Conservation (phyloP, 2,888 invertebrate genomes). For the Cephus pulcher region DNA sequence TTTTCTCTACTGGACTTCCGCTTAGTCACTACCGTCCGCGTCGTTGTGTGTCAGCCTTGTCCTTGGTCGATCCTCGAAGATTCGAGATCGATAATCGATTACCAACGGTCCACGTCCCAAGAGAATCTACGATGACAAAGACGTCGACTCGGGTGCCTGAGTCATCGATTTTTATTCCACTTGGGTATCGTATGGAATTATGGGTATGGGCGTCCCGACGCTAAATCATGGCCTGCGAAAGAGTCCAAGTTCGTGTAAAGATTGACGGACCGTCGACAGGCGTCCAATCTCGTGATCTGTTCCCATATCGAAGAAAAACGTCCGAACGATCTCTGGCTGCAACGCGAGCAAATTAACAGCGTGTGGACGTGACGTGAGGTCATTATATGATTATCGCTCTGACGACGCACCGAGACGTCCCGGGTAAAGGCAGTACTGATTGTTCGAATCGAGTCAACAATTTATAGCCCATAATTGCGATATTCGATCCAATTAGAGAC, state of each 20-base stretch:
- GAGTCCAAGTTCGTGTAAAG: not conserved
- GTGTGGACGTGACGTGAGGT: not conserved
- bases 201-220: not conserved
- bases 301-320: not conserved
- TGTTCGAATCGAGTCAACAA: constrained; percentile 6
- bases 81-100: not conserved
- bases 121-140: not conserved
- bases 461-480: constrained; percentile 24
- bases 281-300: not conserved
- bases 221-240: not conserved
- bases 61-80: not conserved
- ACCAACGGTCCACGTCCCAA: not conserved
- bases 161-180: not conserved
- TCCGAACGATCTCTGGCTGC: not conserved
- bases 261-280: not conserved
- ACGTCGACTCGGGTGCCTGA: not conserved
- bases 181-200: not conserved
- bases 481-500: constrained; percentile 26
- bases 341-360: not conserved
- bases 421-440: not conserved
- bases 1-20: not conserved
- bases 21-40: not conserved
- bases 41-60: not conserved
- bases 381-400: not conserved
- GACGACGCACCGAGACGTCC: not conserved